Conservation (phyloP, 2,113 vertebrate genomes). For the Calyptomena viridis region DNA sequence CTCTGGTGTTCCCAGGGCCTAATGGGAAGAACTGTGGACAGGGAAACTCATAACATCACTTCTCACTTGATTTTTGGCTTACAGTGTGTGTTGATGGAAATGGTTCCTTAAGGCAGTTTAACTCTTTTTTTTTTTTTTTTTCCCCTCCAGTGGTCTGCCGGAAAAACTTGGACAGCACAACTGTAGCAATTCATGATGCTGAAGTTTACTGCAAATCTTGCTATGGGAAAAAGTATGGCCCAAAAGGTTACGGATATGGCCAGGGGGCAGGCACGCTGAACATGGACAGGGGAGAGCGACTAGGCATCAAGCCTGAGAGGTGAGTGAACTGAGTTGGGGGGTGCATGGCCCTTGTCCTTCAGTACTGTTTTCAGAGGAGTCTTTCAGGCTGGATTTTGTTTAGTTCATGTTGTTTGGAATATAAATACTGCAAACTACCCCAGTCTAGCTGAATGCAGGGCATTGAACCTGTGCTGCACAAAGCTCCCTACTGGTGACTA, state of each 20-base stretch:
- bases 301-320: conserved; percentile 92
- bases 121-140: background rate
- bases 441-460: background rate
- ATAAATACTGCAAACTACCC: background rate
- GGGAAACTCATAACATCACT: background rate
- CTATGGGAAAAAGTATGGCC: conserved; percentile 94
- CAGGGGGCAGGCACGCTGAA: conserved; percentile 90
- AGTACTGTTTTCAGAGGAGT: background rate
- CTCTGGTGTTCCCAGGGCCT: background rate
- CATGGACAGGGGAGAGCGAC: conserved; percentile 91
- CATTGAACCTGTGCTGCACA: background rate
- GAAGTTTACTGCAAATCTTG: conserved; percentile 95
- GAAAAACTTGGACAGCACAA: conserved; percentile 93
- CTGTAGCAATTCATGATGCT: conserved; percentile 86
- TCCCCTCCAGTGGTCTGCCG: conserved; percentile 85
- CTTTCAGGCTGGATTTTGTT: background rate
- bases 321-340: conserved; percentile 44
- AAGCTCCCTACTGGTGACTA: background rate
- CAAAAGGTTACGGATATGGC: conserved; percentile 92
- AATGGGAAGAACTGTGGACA: background rate
- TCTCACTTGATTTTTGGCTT: background rate
- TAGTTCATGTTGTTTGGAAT: background rate
- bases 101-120: background rate
- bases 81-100: background rate
- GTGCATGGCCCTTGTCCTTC: background rate